Evolutionary conservation across 2,888 invertebrate species (phyloP).

Genomic region (Dastarcus helophoroides): DNA sequence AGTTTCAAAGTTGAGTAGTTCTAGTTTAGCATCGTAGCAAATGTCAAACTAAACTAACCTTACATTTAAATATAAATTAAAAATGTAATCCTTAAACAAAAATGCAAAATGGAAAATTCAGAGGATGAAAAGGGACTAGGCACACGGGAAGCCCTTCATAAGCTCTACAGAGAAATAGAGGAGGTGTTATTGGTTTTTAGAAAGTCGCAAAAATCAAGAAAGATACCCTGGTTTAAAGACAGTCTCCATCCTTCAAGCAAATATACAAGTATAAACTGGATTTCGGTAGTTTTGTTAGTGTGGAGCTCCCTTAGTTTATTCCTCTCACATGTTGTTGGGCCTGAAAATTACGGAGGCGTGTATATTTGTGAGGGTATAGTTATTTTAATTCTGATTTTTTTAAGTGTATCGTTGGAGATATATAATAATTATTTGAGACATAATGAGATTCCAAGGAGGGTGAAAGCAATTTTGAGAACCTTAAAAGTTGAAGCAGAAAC

Average conservation of each 20-base stretch:
- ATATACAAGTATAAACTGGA: slow-evolving; percentile 56
- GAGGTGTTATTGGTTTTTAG: slow-evolving; percentile 51
- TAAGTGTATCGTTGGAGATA: slow-evolving; percentile 47
- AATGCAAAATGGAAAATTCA: not conserved
- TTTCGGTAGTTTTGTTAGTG: slow-evolving; percentile 47
- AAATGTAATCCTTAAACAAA: no score
- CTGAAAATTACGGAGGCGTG: slow-evolving; percentile 19
- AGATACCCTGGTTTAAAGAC: slow-evolving; percentile 40
- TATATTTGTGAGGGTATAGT: slow-evolving; percentile 43
- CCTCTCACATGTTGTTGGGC: slow-evolving; percentile 28
- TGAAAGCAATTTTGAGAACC: slow-evolving; percentile 29
- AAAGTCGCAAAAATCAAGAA: slow-evolving; percentile 40
- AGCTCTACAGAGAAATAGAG: slow-evolving; percentile 59
- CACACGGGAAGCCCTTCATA: slow-evolving; percentile 56
- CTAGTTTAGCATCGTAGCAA: no score
- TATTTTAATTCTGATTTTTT: slow-evolving; percentile 40
- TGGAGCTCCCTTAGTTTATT: slow-evolving; percentile 42
- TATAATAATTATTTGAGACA: slow-evolving; percentile 55
- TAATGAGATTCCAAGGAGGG: slow-evolving; percentile 45
- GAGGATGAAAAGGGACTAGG: slow-evolving; percentile 43
- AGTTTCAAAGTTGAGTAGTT: no score
- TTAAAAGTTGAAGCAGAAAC: slow-evolving; percentile 40
- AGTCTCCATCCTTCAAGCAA: slow-evolving; percentile 44
- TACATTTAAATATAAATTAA: no score
- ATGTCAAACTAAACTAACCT: no score